Conservation (phyloP, 2,113 vertebrate genomes). For the Phocoena sinus region DNA sequence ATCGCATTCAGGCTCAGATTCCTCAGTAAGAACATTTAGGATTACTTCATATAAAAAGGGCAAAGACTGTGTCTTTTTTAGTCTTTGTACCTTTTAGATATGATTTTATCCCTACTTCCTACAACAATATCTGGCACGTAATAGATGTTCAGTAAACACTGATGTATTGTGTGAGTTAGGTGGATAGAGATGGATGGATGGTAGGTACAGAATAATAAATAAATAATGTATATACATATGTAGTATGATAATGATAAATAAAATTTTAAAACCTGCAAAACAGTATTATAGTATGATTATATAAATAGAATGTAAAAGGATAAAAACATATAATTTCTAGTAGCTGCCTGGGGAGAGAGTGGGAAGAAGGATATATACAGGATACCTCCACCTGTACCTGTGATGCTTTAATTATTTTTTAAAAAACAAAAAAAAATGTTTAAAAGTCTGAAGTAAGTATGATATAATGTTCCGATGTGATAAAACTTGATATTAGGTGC, state of each 20-base stretch:
- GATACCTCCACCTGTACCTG: neutral
- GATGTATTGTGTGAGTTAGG: neutral
- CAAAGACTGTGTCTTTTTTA: neutral
- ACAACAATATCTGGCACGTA: neutral
- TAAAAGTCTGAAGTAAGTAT: neutral
- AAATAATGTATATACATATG: neutral
- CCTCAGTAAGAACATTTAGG: neutral
- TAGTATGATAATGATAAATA: neutral
- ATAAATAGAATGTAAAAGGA: neutral
- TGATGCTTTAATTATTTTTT: slow-evolving; percentile 35
- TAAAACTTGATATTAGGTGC: neutral
- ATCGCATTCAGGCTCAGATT: neutral
- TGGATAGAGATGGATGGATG: neutral
- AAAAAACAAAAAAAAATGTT: neutral
- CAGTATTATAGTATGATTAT: neutral
- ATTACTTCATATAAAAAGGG: neutral
- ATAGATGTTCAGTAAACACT: neutral
- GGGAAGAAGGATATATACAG: neutral
- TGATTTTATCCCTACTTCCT: neutral
- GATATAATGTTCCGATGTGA: neutral
- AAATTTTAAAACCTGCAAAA: neutral
- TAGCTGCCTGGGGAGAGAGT: neutral
- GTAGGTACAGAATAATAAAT: neutral
- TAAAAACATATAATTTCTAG: neutral
- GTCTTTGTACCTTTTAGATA: neutral